Base-by-base conservation (phyloP, 2,888 invertebrate genomes). In the Tetranychus truncatus region DNA sequence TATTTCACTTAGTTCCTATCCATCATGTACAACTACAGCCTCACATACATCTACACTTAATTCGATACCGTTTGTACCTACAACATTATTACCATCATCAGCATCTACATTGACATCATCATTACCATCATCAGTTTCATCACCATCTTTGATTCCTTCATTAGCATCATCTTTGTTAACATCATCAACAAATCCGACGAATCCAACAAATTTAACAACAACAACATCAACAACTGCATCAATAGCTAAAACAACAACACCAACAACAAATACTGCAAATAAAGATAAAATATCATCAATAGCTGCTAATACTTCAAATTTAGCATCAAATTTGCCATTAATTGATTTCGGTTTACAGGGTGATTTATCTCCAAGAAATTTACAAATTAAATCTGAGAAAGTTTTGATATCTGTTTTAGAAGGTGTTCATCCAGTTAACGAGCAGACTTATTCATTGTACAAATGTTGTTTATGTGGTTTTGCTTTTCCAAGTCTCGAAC, bases 381-480 rank as follows among this genome's bases (percentile, higher is more conserved):
- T 79, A 15, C 77, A 78, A 74, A 78, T 78, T 21, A 75, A 77
- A 21, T 78, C 78, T 11, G 79, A 79, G 72, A 78, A 77, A 45
- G 76, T 78, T 45, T 69, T 79, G 65, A 76, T 79, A 24, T 77
- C 77, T 4, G 76, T 78, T 71, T 55, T 79, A 44, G 79, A 79
- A 74, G 79, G 78, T 15, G 66, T 78, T 18, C 78, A 79, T 76
- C 77, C 78, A 1, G 76, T 76, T 8, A 79, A 77, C 1, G 78
- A 79, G n/a, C 79, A 79, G 71, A 75, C 76, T 44, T 78, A 78
- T 72, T 75, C 78, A 9, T 74, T 79, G 11, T 79, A 79, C 66
- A 78, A 79, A 71, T 79, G 79, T 75, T 78, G 79, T 44, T 67
- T 78, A 0, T 79, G 79, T 77, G 78, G 78, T 11, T 78, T 78